Evolutionary conservation across 2,888 invertebrate genomes (phyloP).

Genomic region (Plagiodera versicolora): DNA sequence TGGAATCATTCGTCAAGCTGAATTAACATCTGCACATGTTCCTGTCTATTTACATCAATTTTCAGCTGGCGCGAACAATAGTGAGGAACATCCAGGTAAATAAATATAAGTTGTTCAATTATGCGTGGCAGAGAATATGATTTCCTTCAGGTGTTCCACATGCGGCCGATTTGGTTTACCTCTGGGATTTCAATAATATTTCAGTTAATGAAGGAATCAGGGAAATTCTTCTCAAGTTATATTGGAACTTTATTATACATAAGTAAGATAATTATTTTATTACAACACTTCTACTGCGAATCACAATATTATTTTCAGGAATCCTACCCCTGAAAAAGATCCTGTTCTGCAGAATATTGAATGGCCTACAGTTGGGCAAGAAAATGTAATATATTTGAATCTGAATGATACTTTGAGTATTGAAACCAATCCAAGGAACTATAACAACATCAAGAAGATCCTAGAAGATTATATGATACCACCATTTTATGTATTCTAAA

Average conservation of each 20-base stretch:
- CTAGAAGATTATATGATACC: background rate
- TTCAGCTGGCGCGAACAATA: background rate
- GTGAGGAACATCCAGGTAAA: background rate
- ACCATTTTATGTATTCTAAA: background rate
- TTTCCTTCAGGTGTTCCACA: background rate
- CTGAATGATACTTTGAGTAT: conserved; percentile 13
- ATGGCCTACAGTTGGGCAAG: conserved; percentile 9
- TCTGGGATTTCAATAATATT: too few species aligned
- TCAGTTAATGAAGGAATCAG: background rate
- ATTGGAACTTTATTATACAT: conserved; percentile 20
- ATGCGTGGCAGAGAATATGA: too few species aligned
- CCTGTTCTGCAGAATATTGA: conserved; percentile 7
- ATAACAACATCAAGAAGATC: background rate
- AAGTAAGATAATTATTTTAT: too few species aligned
- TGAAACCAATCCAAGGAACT: conserved; percentile 7
- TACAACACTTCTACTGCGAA: too few species aligned
- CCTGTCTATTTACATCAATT: conserved; percentile 18
- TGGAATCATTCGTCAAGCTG: conserved; percentile 11
- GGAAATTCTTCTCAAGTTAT: conserved; percentile 13
- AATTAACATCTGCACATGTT: conserved; percentile 11
- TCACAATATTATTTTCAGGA: too few species aligned
- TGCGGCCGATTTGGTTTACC: background rate
- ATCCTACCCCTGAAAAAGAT: conserved; percentile 19
- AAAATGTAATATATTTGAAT: conserved; percentile 14
- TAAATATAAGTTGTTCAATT: background rate